Percentiles rank a stretch among this genome's conserved stretches.
Conservation (phyloP, 2,113 vertebrate genomes). For the Protomyctophum bolini region DNA sequence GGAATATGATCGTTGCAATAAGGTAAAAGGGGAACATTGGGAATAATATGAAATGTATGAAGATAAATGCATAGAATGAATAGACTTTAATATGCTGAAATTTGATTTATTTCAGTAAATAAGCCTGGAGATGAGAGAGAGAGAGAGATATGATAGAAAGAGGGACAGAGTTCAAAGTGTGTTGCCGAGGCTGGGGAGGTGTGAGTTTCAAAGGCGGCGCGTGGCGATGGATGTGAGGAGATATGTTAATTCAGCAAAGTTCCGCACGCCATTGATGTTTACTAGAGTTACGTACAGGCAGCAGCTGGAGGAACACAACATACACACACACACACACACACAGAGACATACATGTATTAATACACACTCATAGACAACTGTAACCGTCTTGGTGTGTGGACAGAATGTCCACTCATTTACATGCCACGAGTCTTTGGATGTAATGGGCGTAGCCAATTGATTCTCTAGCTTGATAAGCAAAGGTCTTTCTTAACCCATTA, state of each 20-base stretch:
- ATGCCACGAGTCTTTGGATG: background rate
- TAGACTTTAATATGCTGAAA: no score
- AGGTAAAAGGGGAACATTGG: no score
- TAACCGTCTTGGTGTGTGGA: background rate
- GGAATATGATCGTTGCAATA: slow-evolving; percentile 35
- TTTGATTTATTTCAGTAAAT: no score
- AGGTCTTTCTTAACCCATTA: background rate
- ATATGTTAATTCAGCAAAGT: slow-evolving; percentile 87
- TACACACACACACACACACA: slow-evolving; percentile 8
- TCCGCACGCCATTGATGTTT: slow-evolving; percentile 86
- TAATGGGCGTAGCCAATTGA: slow-evolving; percentile 1
- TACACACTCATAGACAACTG: slow-evolving; percentile 7
- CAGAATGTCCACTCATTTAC: slow-evolving; percentile 2
- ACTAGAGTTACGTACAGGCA: slow-evolving; percentile 76
- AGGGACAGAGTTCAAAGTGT: slow-evolving; percentile 63
- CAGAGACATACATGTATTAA: background rate
- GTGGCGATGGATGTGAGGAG: slow-evolving; percentile 86
- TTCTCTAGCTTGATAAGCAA: slow-evolving; percentile 8
- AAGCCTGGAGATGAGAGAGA: background rate
- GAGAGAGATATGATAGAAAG: slow-evolving; percentile 23
- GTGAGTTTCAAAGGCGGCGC: slow-evolving; percentile 87
- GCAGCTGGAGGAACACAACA: slow-evolving; percentile 60
- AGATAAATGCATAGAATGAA: no score
- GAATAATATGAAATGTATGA: no score
- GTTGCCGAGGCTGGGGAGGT: slow-evolving; percentile 59